These are phyloP conservation scores for Sylvia atricapilla DNA, from an alignment of 2,113 vertebrate genomes.

Conservation along the genomic window DNA sequence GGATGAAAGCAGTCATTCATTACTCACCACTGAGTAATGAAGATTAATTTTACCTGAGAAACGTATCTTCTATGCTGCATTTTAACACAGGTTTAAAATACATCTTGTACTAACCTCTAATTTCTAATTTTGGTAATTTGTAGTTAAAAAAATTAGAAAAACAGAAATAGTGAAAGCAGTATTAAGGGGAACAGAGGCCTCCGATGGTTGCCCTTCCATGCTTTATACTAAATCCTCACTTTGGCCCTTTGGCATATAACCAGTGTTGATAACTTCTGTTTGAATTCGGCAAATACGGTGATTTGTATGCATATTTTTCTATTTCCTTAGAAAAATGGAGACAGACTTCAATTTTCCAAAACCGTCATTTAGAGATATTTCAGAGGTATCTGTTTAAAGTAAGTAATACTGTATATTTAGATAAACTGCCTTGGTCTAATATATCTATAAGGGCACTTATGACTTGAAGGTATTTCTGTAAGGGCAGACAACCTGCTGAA, in stretches of 20 bases:
- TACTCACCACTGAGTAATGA: neutral
- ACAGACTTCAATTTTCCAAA: neutral
- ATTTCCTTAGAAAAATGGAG: neutral
- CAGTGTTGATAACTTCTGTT: neutral
- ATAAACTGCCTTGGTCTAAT: neutral
- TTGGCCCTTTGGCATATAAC: neutral
- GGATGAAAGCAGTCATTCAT: neutral
- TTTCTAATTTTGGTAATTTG: neutral
- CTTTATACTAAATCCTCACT: neutral
- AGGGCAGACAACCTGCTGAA: neutral
- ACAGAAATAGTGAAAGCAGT: neutral
- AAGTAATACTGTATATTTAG: neutral
- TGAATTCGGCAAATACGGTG: neutral
- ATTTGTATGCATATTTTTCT: neutral
- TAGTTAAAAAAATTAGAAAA: neutral
- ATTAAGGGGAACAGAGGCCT: neutral
- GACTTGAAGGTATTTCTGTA: neutral
- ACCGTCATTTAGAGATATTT: neutral
- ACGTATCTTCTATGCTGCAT: neutral
- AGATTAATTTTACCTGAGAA: neutral
- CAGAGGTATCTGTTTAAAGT: neutral
- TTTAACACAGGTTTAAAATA: conserved; percentile 6
- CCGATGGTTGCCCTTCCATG: neutral
- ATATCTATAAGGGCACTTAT: neutral
- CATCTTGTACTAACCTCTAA: neutral